phyloP scores from a whole-genome alignment of 2,888 invertebrate genomes.

The Leptarthrus brevirostris region DNA sequence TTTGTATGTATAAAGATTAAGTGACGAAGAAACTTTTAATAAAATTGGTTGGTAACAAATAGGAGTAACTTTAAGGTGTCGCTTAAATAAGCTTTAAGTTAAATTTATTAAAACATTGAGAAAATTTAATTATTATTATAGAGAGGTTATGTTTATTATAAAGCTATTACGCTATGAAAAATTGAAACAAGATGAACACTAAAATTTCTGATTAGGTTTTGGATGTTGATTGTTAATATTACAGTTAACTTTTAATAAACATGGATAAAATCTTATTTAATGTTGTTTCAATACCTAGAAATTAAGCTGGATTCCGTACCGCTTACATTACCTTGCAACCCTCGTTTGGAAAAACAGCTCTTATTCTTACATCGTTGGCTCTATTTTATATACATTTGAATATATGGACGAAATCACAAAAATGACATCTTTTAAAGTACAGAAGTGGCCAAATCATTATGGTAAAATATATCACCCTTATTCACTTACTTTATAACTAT shows the following conservation, averaged over 20 bases:
- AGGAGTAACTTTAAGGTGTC: constrained; percentile 37
- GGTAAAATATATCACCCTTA: too few species aligned
- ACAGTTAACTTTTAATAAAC: constrained; percentile 46
- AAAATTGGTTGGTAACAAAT: constrained; percentile 17
- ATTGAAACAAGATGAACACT: constrained; percentile 18
- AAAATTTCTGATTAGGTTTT: constrained; percentile 41
- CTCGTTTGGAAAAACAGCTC: too few species aligned
- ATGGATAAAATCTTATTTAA: too few species aligned
- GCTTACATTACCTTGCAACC: too few species aligned
- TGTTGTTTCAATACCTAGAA: too few species aligned
- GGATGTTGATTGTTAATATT: constrained; percentile 47
- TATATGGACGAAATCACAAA: too few species aligned
- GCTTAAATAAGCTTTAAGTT: constrained; percentile 23
- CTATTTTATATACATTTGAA: too few species aligned
- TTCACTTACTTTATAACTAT: too few species aligned
- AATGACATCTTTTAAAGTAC: too few species aligned
- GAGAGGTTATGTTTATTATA: constrained; percentile 22
- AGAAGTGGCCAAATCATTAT: too few species aligned
- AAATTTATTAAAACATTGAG: constrained; percentile 7
- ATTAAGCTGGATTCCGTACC: too few species aligned
- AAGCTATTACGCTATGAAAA: constrained; percentile 17
- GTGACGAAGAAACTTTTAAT: constrained; percentile 5
- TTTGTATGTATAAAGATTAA: constrained; percentile 23
- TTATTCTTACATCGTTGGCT: too few species aligned
- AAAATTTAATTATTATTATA: constrained; percentile 32